Evolutionary conservation across 2,888 invertebrate genomes (phyloP), one percentile per base, ranked within the genome.

Genomic region (Hybos culiciformis): DNA sequence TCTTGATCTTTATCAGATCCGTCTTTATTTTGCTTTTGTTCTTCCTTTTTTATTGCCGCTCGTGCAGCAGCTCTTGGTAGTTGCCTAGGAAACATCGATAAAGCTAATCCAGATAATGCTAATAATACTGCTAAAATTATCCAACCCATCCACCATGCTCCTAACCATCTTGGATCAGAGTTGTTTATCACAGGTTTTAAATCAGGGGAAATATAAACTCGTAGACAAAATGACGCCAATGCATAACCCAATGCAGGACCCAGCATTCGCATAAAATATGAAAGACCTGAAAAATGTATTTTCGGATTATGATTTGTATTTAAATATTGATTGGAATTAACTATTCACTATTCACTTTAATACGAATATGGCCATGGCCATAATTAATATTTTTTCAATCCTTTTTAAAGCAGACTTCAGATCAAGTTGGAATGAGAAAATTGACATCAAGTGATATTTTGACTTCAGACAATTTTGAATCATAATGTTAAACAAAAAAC

Each of bases 121-220:
- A 80, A 64, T 3, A 77, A 58, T 1, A 70, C 59, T 12, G 74
- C 77, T 33, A 80, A 61, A 14, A 81, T 70, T 18, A 80, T 65
- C 77, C 80, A 82, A 2, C 81, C 83, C 37, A 83, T 56, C 83
- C 83, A 85, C 83, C 83, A 84, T n/a, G 84, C 83, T 1, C 84
- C 84, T 34, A 84, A 63, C 84, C 84, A 85, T 50, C 82, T 70
- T 1, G 83, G 82, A 65, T 83, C 82, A 43, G 70, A 69, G 45
- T 70, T 74, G 15, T 70, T 71, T 46, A 83, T 77, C 2, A 75
- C 75, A 5, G 78, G 79, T 32, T 74, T 76, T 45, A 79, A 56
- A 8, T 70, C 67, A 3, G 79, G 80, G 5, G 75, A 75, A 29
- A 80, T 77, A 55, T 80, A 80, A 34, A 78, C 61, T 50, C 77